phyloP scores from a whole-genome alignment of 1,140 invertebrate genomes.

The Drosophila melanica region DNA sequence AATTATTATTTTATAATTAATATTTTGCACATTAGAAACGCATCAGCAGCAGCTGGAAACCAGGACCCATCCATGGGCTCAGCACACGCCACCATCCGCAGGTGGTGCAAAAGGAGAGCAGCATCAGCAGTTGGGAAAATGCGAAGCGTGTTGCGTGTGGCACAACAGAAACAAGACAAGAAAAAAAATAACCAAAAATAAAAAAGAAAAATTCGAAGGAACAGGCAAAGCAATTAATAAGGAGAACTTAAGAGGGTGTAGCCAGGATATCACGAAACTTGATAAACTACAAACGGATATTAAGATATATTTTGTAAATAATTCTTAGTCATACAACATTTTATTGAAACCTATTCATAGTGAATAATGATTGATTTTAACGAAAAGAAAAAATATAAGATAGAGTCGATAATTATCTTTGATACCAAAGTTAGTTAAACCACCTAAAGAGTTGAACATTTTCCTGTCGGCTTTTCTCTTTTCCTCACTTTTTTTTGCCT shows the following conservation, averaged over 20 bases:
- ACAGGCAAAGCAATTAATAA: constrained; percentile 64
- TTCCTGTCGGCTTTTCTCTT: background rate
- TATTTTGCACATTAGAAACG: constrained; percentile 83
- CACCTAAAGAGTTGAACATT: background rate
- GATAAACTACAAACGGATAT: constrained; percentile 5
- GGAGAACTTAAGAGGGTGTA: constrained; percentile 25
- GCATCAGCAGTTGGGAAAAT: constrained; percentile 13
- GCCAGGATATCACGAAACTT: constrained; percentile 49
- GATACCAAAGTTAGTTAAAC: background rate
- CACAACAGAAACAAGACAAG: constrained; percentile 17
- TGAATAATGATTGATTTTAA: background rate
- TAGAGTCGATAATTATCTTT: background rate
- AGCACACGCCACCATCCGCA: constrained; percentile 55
- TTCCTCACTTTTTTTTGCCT: constrained; percentile 2
- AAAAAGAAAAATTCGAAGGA: constrained; percentile 42
- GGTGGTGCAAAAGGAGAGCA: constrained; percentile 5
- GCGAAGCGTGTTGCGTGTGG: constrained; percentile 60
- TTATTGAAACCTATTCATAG: background rate
- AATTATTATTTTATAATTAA: constrained; percentile 83
- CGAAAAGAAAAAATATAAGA: no score
- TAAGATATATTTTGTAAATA: constrained; percentile 6
- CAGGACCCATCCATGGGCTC: constrained; percentile 53
- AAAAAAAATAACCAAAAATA: constrained; percentile 39
- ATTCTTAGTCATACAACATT: background rate
- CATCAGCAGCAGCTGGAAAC: constrained; percentile 69